Evolutionary conservation across 1,140 invertebrate genomes (phyloP).

Genomic region (Drosophila ogumai): DNA sequence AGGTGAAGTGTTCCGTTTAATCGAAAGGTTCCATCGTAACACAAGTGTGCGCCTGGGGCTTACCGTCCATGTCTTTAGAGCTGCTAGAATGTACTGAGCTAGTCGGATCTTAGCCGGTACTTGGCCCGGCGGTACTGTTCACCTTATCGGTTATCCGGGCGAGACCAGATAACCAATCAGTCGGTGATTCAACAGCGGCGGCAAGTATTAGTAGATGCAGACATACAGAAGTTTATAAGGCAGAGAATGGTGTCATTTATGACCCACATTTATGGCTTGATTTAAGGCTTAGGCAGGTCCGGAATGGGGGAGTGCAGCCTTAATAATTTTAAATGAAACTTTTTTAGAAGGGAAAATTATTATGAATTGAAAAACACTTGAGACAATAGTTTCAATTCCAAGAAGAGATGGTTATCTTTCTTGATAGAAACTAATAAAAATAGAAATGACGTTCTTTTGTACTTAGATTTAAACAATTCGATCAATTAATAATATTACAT

Average conservation of each 20-base stretch:
- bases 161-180: constrained; percentile 27
- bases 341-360: background rate
- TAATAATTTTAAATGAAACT: background rate
- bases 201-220: constrained; percentile 1
- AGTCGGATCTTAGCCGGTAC: background rate
- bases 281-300: constrained; percentile 25
- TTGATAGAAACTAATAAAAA: constrained; percentile 9
- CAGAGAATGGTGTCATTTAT: constrained; percentile 35
- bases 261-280: constrained; percentile 41
- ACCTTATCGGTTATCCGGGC: constrained; percentile 37
- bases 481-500: background rate
- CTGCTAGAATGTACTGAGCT: constrained; percentile 35
- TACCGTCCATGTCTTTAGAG: constrained; percentile 64
- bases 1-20: background rate
- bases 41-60: constrained; percentile 10
- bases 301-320: constrained; percentile 1
- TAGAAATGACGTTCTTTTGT: background rate
- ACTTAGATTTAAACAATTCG: too few species aligned
- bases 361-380: background rate
- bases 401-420: background rate
- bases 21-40: background rate
- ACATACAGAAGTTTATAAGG: constrained; percentile 28
- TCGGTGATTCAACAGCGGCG: constrained; percentile 30
- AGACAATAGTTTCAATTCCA: background rate
- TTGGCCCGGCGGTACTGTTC: constrained; percentile 6